Evolutionary conservation across 2,113 vertebrate species (phyloP).

Genomic region (Xiphophorus maculatus): DNA sequence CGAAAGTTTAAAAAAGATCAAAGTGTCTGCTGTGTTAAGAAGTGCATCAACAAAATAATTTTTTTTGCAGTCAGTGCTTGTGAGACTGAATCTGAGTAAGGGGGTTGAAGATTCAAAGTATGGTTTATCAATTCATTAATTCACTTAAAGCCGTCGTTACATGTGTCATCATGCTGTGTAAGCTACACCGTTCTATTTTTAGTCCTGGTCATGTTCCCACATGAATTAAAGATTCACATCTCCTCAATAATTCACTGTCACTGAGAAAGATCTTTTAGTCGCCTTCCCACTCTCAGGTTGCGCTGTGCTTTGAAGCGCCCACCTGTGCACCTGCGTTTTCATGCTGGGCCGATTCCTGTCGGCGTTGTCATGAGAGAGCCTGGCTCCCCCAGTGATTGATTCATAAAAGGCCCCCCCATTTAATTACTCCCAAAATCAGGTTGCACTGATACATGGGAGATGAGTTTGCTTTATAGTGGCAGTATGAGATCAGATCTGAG

Average conservation of each 20-base stretch:
- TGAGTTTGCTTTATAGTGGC: conserved; percentile 25
- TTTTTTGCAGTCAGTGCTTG: too few species aligned
- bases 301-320: conserved; percentile 53
- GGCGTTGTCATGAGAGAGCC: conserved; percentile 52
- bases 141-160: conserved; percentile 35
- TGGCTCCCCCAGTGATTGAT: conserved; percentile 53
- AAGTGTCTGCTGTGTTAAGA: too few species aligned
- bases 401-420: conserved; percentile 61
- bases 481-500: conserved; percentile 41
- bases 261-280: conserved; percentile 65
- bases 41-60: too few species aligned
- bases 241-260: conserved; percentile 75
- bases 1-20: too few species aligned
- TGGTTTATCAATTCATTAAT: conserved; percentile 16
- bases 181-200: conserved; percentile 53
- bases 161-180: conserved; percentile 21
- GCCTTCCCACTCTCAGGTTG: conserved; percentile 48
- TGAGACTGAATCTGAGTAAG: too few species aligned
- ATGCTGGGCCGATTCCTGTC: conserved; percentile 46
- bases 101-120: conserved; percentile 24
- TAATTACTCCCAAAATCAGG: conserved; percentile 70
- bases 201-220: conserved; percentile 61
- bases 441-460: conserved; percentile 53
- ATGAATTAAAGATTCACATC: conserved; percentile 71
- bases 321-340: conserved; percentile 46